Base-by-base conservation (phyloP, 2,797 vertebrate species). In the Denticeps clupeoides region DNA sequence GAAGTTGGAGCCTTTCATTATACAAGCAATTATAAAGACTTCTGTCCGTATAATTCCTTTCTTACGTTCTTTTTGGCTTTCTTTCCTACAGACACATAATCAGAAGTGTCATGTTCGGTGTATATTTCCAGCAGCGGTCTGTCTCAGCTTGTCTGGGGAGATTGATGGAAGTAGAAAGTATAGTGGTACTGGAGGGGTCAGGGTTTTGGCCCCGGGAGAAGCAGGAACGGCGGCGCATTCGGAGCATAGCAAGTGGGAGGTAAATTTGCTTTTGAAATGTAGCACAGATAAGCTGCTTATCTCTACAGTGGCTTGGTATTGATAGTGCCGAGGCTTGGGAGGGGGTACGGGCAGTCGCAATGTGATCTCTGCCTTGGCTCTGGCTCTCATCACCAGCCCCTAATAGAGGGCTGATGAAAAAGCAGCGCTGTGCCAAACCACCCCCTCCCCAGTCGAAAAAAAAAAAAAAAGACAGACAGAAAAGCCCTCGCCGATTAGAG, bases 331-430 rank as follows among this genome's bases (percentile, higher is more conserved):
- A 65, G 18, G 70, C 67, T 65, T 64, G 56, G 60, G 66, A n/a
- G n/a, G n/a, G n/a, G n/a, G n/a, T n/a, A n/a, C n/a, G n/a, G n/a
- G n/a, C n/a, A n/a, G n/a, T n/a, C n/a, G n/a, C n/a, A n/a, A n/a
- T n/a, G n/a, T n/a, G n/a, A n/a, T n/a, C n/a, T n/a, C n/a, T n/a
- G n/a, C n/a, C n/a, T n/a, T n/a, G n/a, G n/a, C n/a, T n/a, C n/a
- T n/a, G n/a, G n/a, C 41, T 65, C 56, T 65, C 64, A 58, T 65
- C 52, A 54, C 57, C 49, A 3, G 29, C 31, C 71, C 48, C 60
- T 80, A 78, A 77, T 69, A 65, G 69, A 72, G 74, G 67, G 68
- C 23, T 78, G 69, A 77, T 72, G 69, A 73, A 65, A 47, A 46
- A 45, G 29, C 5, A n/a, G n/a, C n/a, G n/a, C n/a, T n/a, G n/a